Conservation (phyloP, 2,113 vertebrate genomes). For the Misgurnus mizolepis region DNA sequence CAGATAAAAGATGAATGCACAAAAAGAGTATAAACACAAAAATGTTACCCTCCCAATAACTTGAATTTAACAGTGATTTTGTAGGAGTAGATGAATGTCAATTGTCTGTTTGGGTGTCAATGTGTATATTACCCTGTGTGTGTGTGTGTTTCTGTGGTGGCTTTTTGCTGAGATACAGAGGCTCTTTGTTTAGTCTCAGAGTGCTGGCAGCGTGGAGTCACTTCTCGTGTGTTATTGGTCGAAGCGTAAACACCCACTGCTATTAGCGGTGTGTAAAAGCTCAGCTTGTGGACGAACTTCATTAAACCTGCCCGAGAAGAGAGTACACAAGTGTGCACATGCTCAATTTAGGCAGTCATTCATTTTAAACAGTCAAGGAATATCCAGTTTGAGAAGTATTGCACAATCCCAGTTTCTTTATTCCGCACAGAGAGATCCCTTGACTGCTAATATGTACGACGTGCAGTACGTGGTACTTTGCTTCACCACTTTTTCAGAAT, state of each 20-base stretch:
- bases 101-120: not conserved
- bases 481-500: not conserved
- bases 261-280: constrained; percentile 53
- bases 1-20: not conserved
- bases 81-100: not conserved
- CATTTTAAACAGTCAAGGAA: constrained; percentile 34
- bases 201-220: constrained; percentile 54
- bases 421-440: not conserved
- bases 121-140: not conserved
- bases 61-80: too few relatives aligned
- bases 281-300: constrained; percentile 57
- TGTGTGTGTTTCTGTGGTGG: constrained; percentile 38
- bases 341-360: constrained; percentile 49
- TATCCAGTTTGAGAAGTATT: constrained; percentile 25
- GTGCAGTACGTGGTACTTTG: not conserved
- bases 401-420: not conserved
- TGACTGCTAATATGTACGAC: not conserved
- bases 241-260: constrained; percentile 50
- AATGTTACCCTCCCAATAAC: not conserved
- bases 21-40: not conserved
- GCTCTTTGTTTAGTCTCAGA: constrained; percentile 65
- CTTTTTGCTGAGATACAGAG: constrained; percentile 60
- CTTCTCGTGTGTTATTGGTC: constrained; percentile 49
- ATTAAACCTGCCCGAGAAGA: constrained; percentile 59
- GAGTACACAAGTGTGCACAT: constrained; percentile 21